phyloP scores from a whole-genome alignment of 1,140 invertebrate species.

The Mycetomoellerius zeteki region DNA sequence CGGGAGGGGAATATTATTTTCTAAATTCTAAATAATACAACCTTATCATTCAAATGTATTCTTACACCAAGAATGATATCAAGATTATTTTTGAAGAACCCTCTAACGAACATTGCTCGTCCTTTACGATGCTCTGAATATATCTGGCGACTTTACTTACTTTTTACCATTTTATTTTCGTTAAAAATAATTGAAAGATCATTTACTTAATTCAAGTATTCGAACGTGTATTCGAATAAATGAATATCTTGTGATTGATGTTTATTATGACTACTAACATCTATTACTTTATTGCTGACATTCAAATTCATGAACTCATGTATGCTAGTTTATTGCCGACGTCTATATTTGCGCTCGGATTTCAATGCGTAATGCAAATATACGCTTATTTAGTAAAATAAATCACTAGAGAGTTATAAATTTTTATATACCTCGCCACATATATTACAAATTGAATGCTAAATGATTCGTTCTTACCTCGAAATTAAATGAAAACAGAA shows the following conservation, averaged over 20 bases:
- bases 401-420: neutral
- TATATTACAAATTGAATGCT: neutral
- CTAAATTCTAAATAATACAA: neutral
- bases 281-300: conserved; percentile 9
- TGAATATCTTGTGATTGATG: no score
- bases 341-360: conserved; percentile 1
- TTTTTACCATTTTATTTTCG: neutral
- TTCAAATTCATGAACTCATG: conserved; percentile 2
- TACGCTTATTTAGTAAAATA: neutral
- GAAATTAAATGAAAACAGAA: neutral
- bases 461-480: neutral
- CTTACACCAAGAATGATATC: no score
- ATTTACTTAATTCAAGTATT: neutral
- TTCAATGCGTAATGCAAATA: conserved; percentile 26
- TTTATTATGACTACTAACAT: neutral
- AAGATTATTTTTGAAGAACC: neutral
- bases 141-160: conserved; percentile 22
- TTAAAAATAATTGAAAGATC: neutral
- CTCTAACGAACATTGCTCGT: neutral
- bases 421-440: neutral
- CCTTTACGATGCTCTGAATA: neutral
- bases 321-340: neutral
- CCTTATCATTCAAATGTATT: neutral
- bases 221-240: neutral
- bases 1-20: neutral